phyloP scores from a whole-genome alignment of 2,888 invertebrate species.

The Sicus ferrugineus region DNA sequence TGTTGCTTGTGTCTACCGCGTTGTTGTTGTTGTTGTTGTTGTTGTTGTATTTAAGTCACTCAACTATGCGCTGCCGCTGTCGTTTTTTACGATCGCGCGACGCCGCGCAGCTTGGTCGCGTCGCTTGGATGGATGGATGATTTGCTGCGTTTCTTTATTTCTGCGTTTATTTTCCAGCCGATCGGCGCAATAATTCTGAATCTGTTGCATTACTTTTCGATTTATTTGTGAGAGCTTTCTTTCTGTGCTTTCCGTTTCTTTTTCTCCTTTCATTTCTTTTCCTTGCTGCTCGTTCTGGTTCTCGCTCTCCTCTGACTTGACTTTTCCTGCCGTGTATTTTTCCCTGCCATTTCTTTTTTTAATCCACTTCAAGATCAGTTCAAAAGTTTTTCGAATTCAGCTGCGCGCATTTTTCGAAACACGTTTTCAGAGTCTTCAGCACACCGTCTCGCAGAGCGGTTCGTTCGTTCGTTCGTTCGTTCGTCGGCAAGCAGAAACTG shows the following conservation, averaged over 20 bases:
- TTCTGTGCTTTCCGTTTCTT: background rate
- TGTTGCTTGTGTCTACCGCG: background rate
- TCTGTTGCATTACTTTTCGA: background rate
- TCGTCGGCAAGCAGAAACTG: constrained; percentile 4
- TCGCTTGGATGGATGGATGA: too few species aligned
- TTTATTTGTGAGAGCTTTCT: constrained; percentile 2
- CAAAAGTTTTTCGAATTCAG: constrained; percentile 32
- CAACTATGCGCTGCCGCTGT: background rate
- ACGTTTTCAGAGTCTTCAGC: constrained; percentile 3
- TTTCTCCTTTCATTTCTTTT: background rate
- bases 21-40: constrained; percentile 22
- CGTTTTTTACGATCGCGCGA: constrained; percentile 10
- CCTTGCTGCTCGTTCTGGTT: background rate
- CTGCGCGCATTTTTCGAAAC: background rate
- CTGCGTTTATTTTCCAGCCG: constrained; percentile 7
- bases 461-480: too few species aligned
- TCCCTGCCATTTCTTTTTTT: background rate
- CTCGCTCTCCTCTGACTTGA: background rate
- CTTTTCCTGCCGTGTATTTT: background rate
- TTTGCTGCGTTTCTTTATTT: background rate
- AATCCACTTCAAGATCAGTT: constrained; percentile 2
- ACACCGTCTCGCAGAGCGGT: background rate
- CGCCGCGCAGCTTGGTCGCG: constrained; percentile 17
- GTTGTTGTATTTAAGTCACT: constrained; percentile 17
- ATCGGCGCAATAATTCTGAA: constrained; percentile 13